A percentile compares a stretch with the other conserved stretches of the same genome.
Evolutionary conservation across 2,113 vertebrate genomes (phyloP).

Genomic region (Anas platyrhynchos): DNA sequence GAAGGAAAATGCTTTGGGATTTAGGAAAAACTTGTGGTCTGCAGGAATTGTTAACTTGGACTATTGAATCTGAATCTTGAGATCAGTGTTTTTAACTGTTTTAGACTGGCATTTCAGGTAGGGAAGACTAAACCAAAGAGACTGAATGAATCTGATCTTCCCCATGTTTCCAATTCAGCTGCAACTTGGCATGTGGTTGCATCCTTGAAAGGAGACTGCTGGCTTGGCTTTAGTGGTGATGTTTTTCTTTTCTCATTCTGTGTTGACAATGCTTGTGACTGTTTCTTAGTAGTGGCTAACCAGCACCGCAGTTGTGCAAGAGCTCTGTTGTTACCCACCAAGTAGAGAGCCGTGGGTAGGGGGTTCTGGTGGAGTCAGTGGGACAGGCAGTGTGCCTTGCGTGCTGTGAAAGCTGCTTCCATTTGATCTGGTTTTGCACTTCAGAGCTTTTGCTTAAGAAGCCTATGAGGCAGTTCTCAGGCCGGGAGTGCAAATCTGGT

Average conservation of each 20-base stretch:
- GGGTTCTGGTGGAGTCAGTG: not conserved
- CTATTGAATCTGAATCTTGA: not conserved
- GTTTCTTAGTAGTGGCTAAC: not conserved
- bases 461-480: accelerated
- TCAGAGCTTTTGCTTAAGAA: not conserved
- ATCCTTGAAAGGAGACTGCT: not conserved
- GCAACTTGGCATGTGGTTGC: not conserved
- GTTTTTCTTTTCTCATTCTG: not conserved
- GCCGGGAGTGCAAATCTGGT: not conserved
- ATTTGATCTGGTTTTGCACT: not conserved
- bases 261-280: accelerated
- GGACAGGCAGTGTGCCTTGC: not conserved
- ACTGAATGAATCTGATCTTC: not conserved
- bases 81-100: not conserved
- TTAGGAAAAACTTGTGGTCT: not conserved
- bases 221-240: not conserved
- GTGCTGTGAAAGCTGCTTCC: not conserved
- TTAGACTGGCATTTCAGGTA: not conserved
- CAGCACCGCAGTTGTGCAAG: accelerated
- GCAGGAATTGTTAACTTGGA: not conserved
- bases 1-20: not conserved
- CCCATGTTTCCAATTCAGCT: not conserved
- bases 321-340: not conserved
- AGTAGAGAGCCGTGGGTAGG: not conserved
- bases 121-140: not conserved